Percentiles rank a stretch among this genome's conserved stretches.
phyloP scores from a whole-genome alignment of 2,888 invertebrate genomes.

The Oligia fasciuncula region DNA sequence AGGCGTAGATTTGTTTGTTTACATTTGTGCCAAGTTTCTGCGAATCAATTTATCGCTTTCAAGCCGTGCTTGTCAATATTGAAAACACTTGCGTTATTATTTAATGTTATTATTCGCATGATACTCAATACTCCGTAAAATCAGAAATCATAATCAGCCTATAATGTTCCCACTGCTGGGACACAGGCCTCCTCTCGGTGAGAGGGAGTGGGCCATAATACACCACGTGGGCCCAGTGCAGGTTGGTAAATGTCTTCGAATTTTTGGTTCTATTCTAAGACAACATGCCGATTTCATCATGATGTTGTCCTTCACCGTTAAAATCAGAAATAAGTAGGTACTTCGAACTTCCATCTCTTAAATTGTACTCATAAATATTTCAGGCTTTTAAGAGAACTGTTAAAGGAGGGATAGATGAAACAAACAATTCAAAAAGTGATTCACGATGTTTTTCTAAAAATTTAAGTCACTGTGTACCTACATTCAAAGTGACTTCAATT shows the following conservation, averaged over 20 bases:
- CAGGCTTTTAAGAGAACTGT: slow-evolving; percentile 1
- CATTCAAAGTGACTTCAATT: slow-evolving; percentile 9
- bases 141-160: too few species aligned
- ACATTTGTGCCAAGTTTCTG: slow-evolving; percentile 28
- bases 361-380: background rate
- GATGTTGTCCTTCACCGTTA: background rate
- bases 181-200: too few species aligned
- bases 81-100: slow-evolving; percentile 18
- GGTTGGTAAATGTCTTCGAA: too few species aligned
- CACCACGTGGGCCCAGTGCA: too few species aligned
- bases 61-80: slow-evolving; percentile 1
- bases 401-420: background rate
- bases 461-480: too few species aligned
- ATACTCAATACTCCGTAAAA: background rate
- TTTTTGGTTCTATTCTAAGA: too few species aligned
- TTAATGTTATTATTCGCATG: background rate
- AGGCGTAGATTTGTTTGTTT: slow-evolving; percentile 48
- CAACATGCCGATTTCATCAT: too few species aligned
- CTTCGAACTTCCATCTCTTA: background rate
- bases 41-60: slow-evolving; percentile 22
- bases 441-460: slow-evolving; percentile 12
- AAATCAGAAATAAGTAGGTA: background rate
- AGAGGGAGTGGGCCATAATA: too few species aligned
- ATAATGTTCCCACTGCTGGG: too few species aligned
- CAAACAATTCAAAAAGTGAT: background rate